phyloP scores from a whole-genome alignment of 2,113 vertebrate genomes.

The Balaeniceps rex region DNA sequence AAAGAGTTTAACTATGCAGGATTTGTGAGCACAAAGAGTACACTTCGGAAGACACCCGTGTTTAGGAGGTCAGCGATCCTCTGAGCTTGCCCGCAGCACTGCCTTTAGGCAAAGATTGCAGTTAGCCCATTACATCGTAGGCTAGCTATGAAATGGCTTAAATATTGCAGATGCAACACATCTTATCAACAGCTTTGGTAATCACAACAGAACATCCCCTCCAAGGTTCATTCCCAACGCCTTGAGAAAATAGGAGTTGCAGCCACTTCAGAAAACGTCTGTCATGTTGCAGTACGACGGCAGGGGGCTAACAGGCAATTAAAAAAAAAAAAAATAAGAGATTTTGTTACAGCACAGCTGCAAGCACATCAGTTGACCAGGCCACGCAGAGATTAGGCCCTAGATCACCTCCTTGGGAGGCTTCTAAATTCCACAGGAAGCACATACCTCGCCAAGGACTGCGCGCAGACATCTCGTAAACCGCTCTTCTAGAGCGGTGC shows the following conservation, averaged over 20 bases:
- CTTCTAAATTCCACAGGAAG: slow-evolving; percentile 43
- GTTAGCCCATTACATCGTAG: neutral
- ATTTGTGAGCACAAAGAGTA: neutral
- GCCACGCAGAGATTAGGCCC: slow-evolving; percentile 15
- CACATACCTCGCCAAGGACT: neutral
- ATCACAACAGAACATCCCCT: neutral
- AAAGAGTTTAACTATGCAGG: neutral
- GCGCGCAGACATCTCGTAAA: neutral
- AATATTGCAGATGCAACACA: neutral
- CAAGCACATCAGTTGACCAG: slow-evolving; percentile 13
- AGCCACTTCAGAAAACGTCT: neutral
- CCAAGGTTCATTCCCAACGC: neutral
- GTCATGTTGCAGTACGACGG: neutral
- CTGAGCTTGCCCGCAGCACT: neutral
- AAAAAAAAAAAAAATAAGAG: neutral
- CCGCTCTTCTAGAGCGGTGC: neutral
- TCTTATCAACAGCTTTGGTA: neutral
- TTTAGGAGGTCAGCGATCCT: neutral
- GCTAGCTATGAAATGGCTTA: neutral
- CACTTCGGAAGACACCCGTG: neutral
- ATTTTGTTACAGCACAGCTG: slow-evolving; percentile 49
- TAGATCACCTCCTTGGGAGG: slow-evolving; percentile 43
- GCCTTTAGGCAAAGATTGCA: neutral
- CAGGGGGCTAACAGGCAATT: slow-evolving; percentile 50
- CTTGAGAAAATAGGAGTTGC: neutral